phyloP scores from a whole-genome alignment of 2,888 invertebrate genomes.

The Cabera pusaria region DNA sequence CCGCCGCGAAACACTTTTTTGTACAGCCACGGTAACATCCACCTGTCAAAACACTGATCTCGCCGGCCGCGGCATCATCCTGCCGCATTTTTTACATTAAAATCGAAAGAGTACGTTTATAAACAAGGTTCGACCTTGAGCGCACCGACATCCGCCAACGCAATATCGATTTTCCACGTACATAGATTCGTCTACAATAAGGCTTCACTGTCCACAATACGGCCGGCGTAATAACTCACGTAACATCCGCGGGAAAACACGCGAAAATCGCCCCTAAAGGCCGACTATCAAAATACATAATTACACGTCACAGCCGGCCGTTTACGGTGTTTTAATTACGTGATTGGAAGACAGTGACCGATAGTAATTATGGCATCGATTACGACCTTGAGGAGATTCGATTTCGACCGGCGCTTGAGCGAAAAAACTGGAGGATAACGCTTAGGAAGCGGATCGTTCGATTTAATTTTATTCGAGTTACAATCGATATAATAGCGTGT shows the following conservation, averaged over 20 bases:
- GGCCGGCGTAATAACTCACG: constrained; percentile 37
- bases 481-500: constrained; percentile 16
- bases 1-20: too few relatives aligned
- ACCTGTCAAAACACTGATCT: too few relatives aligned
- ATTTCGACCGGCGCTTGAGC: constrained; percentile 33
- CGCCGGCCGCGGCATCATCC: too few relatives aligned
- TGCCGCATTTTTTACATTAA: too few relatives aligned
- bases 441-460: constrained; percentile 18
- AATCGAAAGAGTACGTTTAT: constrained; percentile 40
- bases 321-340: constrained; percentile 32
- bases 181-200: constrained; percentile 69
- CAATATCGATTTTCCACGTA: constrained; percentile 76
- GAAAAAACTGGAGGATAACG: constrained; percentile 23
- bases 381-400: constrained; percentile 62
- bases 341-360: constrained; percentile 40
- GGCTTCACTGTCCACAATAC: constrained; percentile 64
- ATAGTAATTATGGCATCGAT: constrained; percentile 44
- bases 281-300: constrained; percentile 27
- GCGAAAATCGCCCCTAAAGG: constrained; percentile 39
- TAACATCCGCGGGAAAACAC: constrained; percentile 32
- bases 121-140: constrained; percentile 62
- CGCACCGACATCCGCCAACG: constrained; percentile 63
- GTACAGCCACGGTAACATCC: too few relatives aligned
- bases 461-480: constrained; percentile 16
- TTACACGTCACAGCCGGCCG: constrained; percentile 7